These are phyloP conservation scores for Amiota mariae DNA, from an alignment of 2,888 invertebrate species.

Conservation along the genomic window DNA sequence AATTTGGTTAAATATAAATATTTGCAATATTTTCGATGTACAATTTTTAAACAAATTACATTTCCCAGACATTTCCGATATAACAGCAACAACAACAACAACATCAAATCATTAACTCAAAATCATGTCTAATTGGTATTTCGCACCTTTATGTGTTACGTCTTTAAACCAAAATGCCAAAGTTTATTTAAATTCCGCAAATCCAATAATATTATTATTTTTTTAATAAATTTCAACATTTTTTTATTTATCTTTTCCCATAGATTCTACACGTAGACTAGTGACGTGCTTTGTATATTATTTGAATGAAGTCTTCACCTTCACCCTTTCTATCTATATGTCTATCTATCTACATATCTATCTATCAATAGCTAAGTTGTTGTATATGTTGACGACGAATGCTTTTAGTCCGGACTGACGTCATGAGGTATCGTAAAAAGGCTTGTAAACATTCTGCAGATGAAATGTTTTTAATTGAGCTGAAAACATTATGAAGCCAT, in stretches of 20 bases:
- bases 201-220: neutral
- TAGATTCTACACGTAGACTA: neutral
- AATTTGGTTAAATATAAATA: no score
- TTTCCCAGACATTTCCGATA: neutral
- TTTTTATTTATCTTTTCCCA: neutral
- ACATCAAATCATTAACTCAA: neutral
- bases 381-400: constrained; percentile 2
- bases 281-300: neutral
- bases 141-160: constrained; percentile 7
- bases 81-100: neutral
- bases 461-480: constrained; percentile 29
- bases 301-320: neutral
- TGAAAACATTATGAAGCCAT: constrained; percentile 10
- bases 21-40: no score
- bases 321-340: neutral
- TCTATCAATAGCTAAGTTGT: neutral
- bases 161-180: constrained; percentile 2
- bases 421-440: constrained; percentile 14
- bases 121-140: neutral
- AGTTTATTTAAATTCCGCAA: constrained; percentile 18
- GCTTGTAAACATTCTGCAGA: constrained; percentile 23
- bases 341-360: neutral
- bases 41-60: no score
- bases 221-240: neutral
- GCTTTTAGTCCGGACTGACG: constrained; percentile 13